Conservation (phyloP, 2,888 invertebrate genomes). For the Druceiella hillmani region DNA sequence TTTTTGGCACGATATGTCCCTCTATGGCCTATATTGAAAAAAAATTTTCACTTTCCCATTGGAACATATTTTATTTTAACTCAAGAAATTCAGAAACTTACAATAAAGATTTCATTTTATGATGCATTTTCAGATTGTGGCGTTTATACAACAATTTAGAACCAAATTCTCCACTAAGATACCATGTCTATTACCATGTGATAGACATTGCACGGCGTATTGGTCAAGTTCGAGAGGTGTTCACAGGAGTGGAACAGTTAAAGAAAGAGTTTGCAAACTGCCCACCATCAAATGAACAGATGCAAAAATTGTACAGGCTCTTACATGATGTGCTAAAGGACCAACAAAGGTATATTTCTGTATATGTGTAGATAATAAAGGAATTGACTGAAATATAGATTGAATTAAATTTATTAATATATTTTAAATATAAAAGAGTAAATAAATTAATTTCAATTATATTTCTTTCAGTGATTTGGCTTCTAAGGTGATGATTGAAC, state of each 20-base stretch:
- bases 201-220: constrained; percentile 85
- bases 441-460: constrained; percentile 14
- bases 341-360: constrained; percentile 74
- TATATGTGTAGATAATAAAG: too few relatives aligned
- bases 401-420: too few relatives aligned
- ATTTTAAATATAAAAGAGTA: too few relatives aligned
- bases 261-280: constrained; percentile 74
- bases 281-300: constrained; percentile 80
- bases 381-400: too few relatives aligned
- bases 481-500: constrained; percentile 94
- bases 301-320: constrained; percentile 84
- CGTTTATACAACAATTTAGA: constrained; percentile 89
- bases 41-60: too few relatives aligned
- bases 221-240: constrained; percentile 79
- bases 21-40: too few relatives aligned
- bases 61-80: too few relatives aligned
- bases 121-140: constrained; percentile 68
- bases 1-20: too few relatives aligned
- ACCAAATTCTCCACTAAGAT: constrained; percentile 76
- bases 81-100: too few relatives aligned
- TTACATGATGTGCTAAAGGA: constrained; percentile 86
- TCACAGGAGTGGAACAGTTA: constrained; percentile 77
- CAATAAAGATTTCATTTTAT: too few relatives aligned
- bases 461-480: constrained; percentile 70
- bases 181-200: constrained; percentile 89